These are phyloP conservation scores for Drosophila mayri DNA, from an alignment of 1,140 invertebrate genomes.

Conservation along the genomic window DNA sequence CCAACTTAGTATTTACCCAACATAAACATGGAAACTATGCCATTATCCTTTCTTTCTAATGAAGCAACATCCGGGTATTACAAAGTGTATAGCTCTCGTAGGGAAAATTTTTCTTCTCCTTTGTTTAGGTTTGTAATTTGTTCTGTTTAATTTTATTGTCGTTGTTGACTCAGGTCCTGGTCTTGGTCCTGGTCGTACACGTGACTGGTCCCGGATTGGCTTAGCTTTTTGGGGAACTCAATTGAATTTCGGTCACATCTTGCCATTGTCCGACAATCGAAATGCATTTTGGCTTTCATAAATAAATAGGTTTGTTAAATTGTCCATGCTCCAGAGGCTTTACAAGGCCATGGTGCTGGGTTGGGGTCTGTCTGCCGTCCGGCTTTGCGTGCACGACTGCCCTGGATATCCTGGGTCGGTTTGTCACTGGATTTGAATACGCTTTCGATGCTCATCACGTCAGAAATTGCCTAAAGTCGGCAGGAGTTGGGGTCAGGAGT, in stretches of 20 bases:
- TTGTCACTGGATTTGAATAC: constrained; percentile 77
- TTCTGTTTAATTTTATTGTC: constrained; percentile 14
- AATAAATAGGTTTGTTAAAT: constrained; percentile 79
- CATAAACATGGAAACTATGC: neutral
- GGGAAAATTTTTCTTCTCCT: neutral
- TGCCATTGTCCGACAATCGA: constrained; percentile 50
- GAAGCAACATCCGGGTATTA: neutral
- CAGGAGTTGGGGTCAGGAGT: constrained; percentile 3
- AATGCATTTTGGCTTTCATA: constrained; percentile 74
- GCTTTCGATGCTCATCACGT: constrained; percentile 70
- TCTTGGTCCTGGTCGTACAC: constrained; percentile 11
- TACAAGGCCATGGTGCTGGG: constrained; percentile 1
- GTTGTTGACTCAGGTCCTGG: constrained; percentile 28
- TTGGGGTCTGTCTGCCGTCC: constrained; percentile 7
- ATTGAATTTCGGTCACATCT: constrained; percentile 68
- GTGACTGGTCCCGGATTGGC: constrained; percentile 58
- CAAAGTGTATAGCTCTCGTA: neutral
- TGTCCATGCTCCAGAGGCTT: constrained; percentile 46
- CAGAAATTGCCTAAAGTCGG: constrained; percentile 48
- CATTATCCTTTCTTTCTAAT: neutral
- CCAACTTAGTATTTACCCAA: neutral
- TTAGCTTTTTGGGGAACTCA: constrained; percentile 51
- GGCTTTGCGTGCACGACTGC: constrained; percentile 32
- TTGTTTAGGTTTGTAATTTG: constrained; percentile 4
- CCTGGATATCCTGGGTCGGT: constrained; percentile 27